Evolutionary conservation across 2,888 invertebrate species (phyloP).

Genomic region (Drosophila recens): DNA sequence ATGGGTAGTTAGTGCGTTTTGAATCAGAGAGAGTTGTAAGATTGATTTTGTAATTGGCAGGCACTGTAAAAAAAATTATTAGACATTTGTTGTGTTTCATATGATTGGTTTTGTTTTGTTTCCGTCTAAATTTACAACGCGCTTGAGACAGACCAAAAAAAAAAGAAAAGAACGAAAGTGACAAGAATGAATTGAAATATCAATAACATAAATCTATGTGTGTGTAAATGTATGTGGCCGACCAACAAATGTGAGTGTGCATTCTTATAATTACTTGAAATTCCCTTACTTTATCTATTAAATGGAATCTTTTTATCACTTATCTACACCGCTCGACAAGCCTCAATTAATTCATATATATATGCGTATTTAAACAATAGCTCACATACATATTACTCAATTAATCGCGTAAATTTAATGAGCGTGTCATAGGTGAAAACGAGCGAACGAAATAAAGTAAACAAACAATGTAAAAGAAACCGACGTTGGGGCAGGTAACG

Average conservation of each 20-base stretch:
- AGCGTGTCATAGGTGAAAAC: constrained; percentile 43
- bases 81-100: constrained; percentile 51
- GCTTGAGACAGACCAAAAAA: constrained; percentile 16
- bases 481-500: constrained; percentile 21
- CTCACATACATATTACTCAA: constrained; percentile 46
- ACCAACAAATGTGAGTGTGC: constrained; percentile 20
- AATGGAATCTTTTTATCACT: constrained; percentile 28
- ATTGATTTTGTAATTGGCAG: constrained; percentile 79
- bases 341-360: constrained; percentile 29
- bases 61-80: constrained; percentile 42
- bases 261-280: constrained; percentile 31
- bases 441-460: constrained; percentile 2
- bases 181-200: constrained; percentile 8
- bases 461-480: neutral
- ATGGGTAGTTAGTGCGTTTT: constrained; percentile 44
- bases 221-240: constrained; percentile 37
- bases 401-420: constrained; percentile 33
- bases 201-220: constrained; percentile 32
- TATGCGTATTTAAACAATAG: constrained; percentile 47
- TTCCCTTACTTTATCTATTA: constrained; percentile 21
- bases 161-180: constrained; percentile 6
- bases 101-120: constrained; percentile 29
- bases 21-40: constrained; percentile 76
- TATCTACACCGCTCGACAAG: constrained; percentile 25
- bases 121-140: constrained; percentile 41